Conservation (phyloP, 2,797 vertebrate genomes). For the Hirundo rustica region DNA sequence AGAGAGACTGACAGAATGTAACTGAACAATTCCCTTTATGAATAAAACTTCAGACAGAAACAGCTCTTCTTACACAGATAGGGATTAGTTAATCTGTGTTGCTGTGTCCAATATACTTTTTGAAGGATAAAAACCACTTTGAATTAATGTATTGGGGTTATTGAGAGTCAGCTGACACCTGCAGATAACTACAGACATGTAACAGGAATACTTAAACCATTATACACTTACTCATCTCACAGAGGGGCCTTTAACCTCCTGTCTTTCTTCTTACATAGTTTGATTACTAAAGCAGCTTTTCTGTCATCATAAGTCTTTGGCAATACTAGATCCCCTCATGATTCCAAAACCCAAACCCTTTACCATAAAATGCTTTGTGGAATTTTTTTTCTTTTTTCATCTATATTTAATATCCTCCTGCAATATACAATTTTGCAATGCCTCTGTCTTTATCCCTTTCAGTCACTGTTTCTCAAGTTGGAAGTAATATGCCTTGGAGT, state of each 20-base stretch:
- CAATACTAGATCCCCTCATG: neutral
- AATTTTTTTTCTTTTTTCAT: neutral
- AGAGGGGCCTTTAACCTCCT: slow-evolving; percentile 6
- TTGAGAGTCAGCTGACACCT: slow-evolving; percentile 25
- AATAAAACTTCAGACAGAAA: slow-evolving; percentile 9
- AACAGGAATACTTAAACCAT: neutral
- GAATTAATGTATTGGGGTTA: slow-evolving; percentile 16
- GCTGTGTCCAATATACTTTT: neutral
- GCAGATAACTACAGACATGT: neutral
- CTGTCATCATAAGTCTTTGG: neutral
- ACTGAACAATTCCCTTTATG: neutral
- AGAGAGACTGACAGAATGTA: neutral
- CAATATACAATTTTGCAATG: neutral
- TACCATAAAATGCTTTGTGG: neutral
- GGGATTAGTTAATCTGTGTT: slow-evolving; percentile 16
- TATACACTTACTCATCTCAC: slow-evolving; percentile 13
- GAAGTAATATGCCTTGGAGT: slow-evolving; percentile 34
- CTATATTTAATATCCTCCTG: neutral
- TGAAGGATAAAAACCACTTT: slow-evolving; percentile 3
- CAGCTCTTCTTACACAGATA: neutral
- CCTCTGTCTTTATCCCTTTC: slow-evolving; percentile 30
- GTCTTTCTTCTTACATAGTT: neutral
- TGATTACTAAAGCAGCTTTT: slow-evolving; percentile 20
- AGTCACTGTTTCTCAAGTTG: slow-evolving; percentile 2
- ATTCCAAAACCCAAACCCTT: neutral